Evolutionary conservation across 2,113 vertebrate species (phyloP).

Genomic region (Archilochus colubris): DNA sequence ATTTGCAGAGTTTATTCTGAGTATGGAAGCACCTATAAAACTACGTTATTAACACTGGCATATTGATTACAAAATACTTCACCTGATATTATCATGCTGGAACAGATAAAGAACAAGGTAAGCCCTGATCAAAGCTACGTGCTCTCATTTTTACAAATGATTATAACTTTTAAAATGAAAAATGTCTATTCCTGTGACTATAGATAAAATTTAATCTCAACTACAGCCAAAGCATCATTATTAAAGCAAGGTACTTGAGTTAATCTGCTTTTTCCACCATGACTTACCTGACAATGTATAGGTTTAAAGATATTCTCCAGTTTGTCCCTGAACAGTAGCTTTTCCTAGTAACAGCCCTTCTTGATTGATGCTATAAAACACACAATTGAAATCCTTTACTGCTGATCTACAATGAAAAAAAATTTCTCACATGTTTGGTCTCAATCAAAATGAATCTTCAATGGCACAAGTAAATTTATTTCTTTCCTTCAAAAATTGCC

Average conservation of each 20-base stretch:
- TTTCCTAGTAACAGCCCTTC: not conserved
- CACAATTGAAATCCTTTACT: not conserved
- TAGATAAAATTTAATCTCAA: slow-evolving; percentile 50
- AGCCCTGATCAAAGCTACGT: slow-evolving; percentile 42
- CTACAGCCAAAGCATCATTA: slow-evolving; percentile 29
- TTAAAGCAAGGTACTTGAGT: not conserved
- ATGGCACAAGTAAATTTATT: not conserved
- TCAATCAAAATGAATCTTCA: not conserved
- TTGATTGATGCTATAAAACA: not conserved
- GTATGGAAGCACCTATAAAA: slow-evolving; percentile 73
- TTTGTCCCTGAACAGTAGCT: slow-evolving; percentile 24
- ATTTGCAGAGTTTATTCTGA: slow-evolving; percentile 70
- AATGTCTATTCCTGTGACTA: slow-evolving; percentile 60
- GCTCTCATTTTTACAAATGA: slow-evolving; percentile 75
- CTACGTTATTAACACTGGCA: slow-evolving; percentile 69
- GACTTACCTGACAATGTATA: not conserved
- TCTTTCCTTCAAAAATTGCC: not conserved
- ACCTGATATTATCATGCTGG: slow-evolving; percentile 74
- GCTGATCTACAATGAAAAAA: not conserved
- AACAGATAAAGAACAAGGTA: slow-evolving; percentile 65
- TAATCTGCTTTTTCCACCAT: slow-evolving; percentile 18
- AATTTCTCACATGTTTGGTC: not conserved
- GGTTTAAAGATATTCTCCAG: slow-evolving; percentile 13
- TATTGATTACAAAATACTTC: slow-evolving; percentile 80
- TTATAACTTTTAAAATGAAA: slow-evolving; percentile 81